These are phyloP conservation scores for Seriola aureovittata DNA, from an alignment of 2,113 vertebrate genomes.

Conservation along the genomic window DNA sequence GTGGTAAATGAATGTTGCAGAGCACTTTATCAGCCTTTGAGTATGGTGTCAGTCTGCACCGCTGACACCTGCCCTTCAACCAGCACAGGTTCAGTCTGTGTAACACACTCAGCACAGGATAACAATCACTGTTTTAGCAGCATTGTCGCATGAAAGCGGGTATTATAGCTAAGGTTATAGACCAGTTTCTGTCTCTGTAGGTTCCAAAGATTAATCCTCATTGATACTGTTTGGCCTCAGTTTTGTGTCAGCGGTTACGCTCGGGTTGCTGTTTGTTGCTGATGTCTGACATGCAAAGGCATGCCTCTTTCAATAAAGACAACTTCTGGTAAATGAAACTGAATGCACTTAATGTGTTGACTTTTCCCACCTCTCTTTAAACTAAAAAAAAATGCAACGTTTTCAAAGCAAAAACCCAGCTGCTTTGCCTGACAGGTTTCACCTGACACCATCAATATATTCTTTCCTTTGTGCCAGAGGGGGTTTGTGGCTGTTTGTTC, in stretches of 20 bases:
- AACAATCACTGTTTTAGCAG: constrained; percentile 18
- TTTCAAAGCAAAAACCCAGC: not conserved
- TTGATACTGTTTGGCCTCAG: constrained; percentile 7
- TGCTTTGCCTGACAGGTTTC: not conserved
- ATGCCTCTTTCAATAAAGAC: constrained; percentile 70
- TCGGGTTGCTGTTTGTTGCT: constrained; percentile 41
- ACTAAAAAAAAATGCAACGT: not conserved
- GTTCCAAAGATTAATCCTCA: constrained; percentile 53
- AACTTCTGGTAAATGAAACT: constrained; percentile 43
- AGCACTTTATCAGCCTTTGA: constrained; percentile 62
- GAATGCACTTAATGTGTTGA: not conserved
- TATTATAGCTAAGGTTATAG: not conserved
- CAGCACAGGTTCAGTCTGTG: constrained; percentile 10
- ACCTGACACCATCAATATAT: constrained; percentile 7
- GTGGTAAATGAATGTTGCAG: constrained; percentile 31
- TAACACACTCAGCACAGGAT: not conserved
- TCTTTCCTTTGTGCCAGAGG: constrained; percentile 6
- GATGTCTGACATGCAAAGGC: constrained; percentile 37
- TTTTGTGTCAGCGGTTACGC: constrained; percentile 26
- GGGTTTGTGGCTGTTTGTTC: constrained; percentile 23
- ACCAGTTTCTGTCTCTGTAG: constrained; percentile 6
- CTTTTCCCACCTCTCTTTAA: not conserved
- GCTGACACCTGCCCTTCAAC: not conserved
- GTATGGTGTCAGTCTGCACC: constrained; percentile 23
- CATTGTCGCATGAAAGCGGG: constrained; percentile 17